Base-by-base conservation (phyloP, 2,797 vertebrate species). In the Ambastaia sidthimunki region DNA sequence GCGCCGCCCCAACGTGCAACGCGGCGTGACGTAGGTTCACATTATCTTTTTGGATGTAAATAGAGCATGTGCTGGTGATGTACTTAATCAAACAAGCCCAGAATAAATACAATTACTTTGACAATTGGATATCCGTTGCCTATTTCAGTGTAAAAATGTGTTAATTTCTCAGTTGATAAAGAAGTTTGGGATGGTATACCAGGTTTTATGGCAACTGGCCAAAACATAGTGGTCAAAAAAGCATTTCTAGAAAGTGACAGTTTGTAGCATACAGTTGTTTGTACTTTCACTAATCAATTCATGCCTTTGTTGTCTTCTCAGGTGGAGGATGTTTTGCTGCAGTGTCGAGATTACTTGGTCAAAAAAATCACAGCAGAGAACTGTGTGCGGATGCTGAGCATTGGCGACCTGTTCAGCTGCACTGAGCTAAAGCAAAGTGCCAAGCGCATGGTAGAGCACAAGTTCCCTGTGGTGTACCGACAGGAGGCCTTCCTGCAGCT, bases 361-460 rank as follows among this genome's bases (percentile, higher is more conserved):
- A 99, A 98, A 92, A 99, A 99, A 91, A 97, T 99, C 19, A 98
- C 97, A 1, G 97, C 97, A 0, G 97, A 99, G 85, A 99, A 99
- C 89, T 99, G 98, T 48, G 96, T 99, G 44, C 96, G 96, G 78
- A 95, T 99, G 11, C 85, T 99, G 90, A 98, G 98, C 92, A 97
- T 99, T 82, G 98, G 97, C 1, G 98, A 99, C 86, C 89, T 98
- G 75, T 99, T 98, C 93, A 98, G 97, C 87, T 99, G 98, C 75
- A 95, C 93, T n/a, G 97, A 99, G 88, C 88, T 99, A 25, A 99
- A 99, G 91, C 96, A 98, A 87, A 96, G 95, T 41, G 96, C 98
- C 81, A 98, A 99, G 86, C 96, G 98, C 77, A 99, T 99, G 97
- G 96, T 99, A 86, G 98, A 99, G 89, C 97, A 99, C 93, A 99